A percentile compares a stretch with the other conserved stretches of the same genome.
phyloP scores from a whole-genome alignment of 2,888 invertebrate genomes.

The Myopa tessellatipennis region DNA sequence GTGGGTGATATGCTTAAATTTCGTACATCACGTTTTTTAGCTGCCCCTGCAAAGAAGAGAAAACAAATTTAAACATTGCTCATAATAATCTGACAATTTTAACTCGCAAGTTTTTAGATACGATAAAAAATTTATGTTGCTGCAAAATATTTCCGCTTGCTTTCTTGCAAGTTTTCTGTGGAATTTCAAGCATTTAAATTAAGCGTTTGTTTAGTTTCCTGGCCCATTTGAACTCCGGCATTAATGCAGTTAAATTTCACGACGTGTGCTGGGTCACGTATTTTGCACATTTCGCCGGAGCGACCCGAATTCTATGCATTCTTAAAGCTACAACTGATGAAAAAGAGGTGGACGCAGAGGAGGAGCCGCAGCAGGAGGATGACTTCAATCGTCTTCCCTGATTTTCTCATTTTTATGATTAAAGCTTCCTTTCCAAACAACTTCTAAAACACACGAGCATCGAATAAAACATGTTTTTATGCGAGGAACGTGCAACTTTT shows the following conservation, averaged over 20 bases:
- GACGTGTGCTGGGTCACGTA: neutral
- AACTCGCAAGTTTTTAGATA: no score
- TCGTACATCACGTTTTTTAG: constrained; percentile 69
- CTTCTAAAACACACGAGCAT: neutral
- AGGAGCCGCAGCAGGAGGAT: neutral
- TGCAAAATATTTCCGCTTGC: no score
- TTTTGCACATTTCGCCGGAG: neutral
- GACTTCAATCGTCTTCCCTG: neutral
- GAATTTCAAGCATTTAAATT: constrained; percentile 24
- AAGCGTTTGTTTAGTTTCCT: constrained; percentile 17
- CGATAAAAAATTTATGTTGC: no score
- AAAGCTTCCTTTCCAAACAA: constrained; percentile 3
- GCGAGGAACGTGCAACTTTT: constrained; percentile 5
- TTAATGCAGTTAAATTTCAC: neutral
- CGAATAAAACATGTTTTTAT: constrained; percentile 29
- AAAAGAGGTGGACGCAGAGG: neutral
- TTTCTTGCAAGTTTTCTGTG: neutral
- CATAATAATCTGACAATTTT: constrained; percentile 30
- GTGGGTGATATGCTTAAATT: constrained; percentile 68
- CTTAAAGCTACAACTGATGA: neutral
- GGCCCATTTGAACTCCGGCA: neutral
- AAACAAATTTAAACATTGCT: neutral
- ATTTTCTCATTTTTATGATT: constrained; percentile 6
- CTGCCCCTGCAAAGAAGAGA: constrained; percentile 63
- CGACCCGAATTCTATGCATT: neutral